Conservation (phyloP, 2,113 vertebrate species). For the Aptenodytes forsteri region DNA sequence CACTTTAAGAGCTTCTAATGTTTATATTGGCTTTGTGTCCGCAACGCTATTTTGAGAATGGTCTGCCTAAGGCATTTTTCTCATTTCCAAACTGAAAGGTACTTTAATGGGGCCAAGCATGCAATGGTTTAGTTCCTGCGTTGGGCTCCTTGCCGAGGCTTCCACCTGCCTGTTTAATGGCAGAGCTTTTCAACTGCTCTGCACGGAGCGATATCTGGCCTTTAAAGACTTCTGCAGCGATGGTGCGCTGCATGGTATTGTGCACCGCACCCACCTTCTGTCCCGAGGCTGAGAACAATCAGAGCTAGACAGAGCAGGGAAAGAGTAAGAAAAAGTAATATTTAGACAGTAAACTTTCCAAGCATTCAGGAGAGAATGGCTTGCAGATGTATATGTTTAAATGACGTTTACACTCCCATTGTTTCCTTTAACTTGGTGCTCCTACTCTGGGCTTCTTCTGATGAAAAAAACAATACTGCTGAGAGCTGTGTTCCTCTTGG, state of each 20-base stretch:
- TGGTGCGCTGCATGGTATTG: neutral
- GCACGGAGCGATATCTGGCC: neutral
- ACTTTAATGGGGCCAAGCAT: conserved; percentile 45
- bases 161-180: conserved; percentile 70
- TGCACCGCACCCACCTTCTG: conserved; percentile 20
- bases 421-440: conserved; percentile 71
- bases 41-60: conserved; percentile 58
- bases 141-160: conserved; percentile 50
- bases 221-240: conserved; percentile 19
- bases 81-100: conserved; percentile 67
- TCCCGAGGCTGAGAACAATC: conserved; percentile 56
- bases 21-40: conserved; percentile 62
- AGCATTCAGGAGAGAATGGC: conserved; percentile 67
- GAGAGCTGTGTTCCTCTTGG: neutral
- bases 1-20: conserved; percentile 48
- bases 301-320: conserved; percentile 46
- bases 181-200: conserved; percentile 1
- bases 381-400: conserved; percentile 77
- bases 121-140: conserved; percentile 52
- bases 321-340: conserved; percentile 61
- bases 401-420: conserved; percentile 67
- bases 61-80: conserved; percentile 65
- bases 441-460: conserved; percentile 49
- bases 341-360: conserved; percentile 73
- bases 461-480: conserved; percentile 26